These are phyloP conservation scores for Varroa destructor DNA, from an alignment of 1,140 invertebrate species.

Conservation along the genomic window DNA sequence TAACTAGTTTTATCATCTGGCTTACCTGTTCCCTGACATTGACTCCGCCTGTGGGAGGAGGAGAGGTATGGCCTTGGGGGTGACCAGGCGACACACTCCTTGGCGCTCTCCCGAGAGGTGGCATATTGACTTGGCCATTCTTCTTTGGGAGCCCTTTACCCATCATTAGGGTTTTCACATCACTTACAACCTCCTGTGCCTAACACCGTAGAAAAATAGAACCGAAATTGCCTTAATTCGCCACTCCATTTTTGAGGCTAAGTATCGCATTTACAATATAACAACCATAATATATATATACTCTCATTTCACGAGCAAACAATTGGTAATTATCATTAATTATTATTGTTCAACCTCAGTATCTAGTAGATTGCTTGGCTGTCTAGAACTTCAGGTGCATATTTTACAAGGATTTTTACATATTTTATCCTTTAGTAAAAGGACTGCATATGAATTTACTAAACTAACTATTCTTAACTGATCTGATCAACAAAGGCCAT, in stretches of 20 bases:
- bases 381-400: too few species aligned
- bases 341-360: too few species aligned
- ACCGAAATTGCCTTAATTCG: conserved; percentile 12
- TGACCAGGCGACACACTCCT: conserved; percentile 32
- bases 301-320: too few species aligned
- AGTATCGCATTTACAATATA: too few species aligned
- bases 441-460: too few species aligned
- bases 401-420: too few species aligned
- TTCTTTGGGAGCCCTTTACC: conserved; percentile 50
- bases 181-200: conserved; percentile 72
- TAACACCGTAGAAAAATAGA: conserved; percentile 40
- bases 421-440: too few species aligned
- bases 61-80: conserved; percentile 37
- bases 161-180: conserved; percentile 61
- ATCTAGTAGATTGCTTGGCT: too few species aligned
- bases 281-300: conserved; percentile 8
- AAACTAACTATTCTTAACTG: too few species aligned
- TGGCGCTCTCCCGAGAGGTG: conserved; percentile 36
- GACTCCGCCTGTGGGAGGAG: conserved; percentile 44
- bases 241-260: too few species aligned
- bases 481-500: too few species aligned
- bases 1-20: conserved; percentile 27
- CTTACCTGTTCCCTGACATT: conserved; percentile 49
- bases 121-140: neutral
- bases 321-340: too few species aligned